Conservation (phyloP, 2,113 vertebrate species). For the Aphelocoma coerulescens region DNA sequence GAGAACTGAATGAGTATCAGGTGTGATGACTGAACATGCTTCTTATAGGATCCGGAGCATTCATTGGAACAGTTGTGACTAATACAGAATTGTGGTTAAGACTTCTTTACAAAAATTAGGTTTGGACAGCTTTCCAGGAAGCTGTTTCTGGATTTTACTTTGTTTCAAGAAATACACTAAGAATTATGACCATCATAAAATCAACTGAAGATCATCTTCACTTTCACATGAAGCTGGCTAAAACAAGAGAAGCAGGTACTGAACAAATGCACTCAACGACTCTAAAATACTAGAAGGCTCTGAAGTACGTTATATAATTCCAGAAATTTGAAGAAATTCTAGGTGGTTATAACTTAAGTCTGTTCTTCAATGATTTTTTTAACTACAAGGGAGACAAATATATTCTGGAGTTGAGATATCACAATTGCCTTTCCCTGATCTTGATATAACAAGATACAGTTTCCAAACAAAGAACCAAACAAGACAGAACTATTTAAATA, state of each 20-base stretch:
- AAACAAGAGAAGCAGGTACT: not conserved
- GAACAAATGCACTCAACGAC: not conserved
- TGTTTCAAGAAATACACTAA: not conserved
- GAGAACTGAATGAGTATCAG: not conserved
- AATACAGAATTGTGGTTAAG: conserved; percentile 20
- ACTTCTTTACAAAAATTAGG: conserved; percentile 8
- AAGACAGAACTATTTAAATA: not conserved
- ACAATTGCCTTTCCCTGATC: not conserved
- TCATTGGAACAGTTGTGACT: conserved; percentile 58
- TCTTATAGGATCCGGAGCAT: not conserved
- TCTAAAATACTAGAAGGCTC: not conserved
- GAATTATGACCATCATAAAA: not conserved
- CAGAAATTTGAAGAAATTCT: not conserved
- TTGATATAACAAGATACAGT: not conserved
- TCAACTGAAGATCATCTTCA: not conserved
- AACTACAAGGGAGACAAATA: not conserved
- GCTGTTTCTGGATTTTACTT: not conserved
- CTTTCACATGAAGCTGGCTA: not conserved
- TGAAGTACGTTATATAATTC: not conserved
- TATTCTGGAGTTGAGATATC: not conserved
- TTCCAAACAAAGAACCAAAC: not conserved
- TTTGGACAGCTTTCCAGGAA: conserved; percentile 56
- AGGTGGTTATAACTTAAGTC: not conserved
- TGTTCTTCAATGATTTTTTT: not conserved
- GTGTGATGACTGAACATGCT: not conserved